phyloP scores from a whole-genome alignment of 1,140 invertebrate genomes.

The Drosophila sp. region DNA sequence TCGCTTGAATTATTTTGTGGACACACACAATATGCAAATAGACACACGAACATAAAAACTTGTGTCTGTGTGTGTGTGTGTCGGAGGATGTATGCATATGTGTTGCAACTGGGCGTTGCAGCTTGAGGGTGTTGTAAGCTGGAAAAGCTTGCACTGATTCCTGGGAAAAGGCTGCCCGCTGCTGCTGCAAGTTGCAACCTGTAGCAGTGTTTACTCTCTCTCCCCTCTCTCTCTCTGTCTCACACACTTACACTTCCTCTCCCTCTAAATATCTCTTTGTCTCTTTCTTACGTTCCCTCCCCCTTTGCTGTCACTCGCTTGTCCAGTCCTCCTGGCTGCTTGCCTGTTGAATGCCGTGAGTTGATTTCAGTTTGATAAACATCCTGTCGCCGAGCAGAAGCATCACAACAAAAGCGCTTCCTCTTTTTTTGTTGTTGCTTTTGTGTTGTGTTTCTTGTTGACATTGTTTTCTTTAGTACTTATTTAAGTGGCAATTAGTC shows the following conservation, averaged over 20 bases:
- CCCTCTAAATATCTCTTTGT: background rate
- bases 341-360: slow-evolving; percentile 73
- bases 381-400: slow-evolving; percentile 76
- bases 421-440: slow-evolving; percentile 7
- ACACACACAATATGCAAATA: slow-evolving; percentile 16
- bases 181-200: slow-evolving; percentile 36
- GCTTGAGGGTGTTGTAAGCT: slow-evolving; percentile 14
- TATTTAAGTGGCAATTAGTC: slow-evolving; percentile 28
- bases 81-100: background rate
- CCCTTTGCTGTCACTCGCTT: slow-evolving; percentile 15
- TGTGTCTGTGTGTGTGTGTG: background rate
- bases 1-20: slow-evolving; percentile 38
- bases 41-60: slow-evolving; percentile 1
- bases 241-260: background rate
- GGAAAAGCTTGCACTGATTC: slow-evolving; percentile 39
- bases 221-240: background rate
- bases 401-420: slow-evolving; percentile 38
- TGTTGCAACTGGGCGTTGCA: slow-evolving; percentile 22
- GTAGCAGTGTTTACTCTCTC: slow-evolving; percentile 19
- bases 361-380: slow-evolving; percentile 74
- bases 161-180: slow-evolving; percentile 40
- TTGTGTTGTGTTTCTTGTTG: slow-evolving; percentile 14
- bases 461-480: background rate
- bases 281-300: slow-evolving; percentile 4
- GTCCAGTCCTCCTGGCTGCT: slow-evolving; percentile 1